These are phyloP conservation scores for Apeira syringaria DNA, from an alignment of 2,888 invertebrate genomes.

Conservation along the genomic window DNA sequence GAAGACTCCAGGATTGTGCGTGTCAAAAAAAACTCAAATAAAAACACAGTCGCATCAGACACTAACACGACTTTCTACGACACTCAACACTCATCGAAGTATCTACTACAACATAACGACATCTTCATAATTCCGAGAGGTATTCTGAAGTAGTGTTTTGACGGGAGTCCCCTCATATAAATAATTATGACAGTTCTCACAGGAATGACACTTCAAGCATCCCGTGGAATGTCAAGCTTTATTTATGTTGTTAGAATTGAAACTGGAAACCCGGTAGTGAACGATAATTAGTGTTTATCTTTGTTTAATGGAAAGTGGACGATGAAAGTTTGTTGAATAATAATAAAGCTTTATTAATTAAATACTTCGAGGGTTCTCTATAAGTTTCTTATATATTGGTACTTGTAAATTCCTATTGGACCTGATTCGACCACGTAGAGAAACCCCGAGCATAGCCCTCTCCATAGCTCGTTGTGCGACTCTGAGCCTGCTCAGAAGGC, in stretches of 20 bases:
- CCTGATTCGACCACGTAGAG: too few relatives aligned
- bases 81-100: slow-evolving; percentile 22
- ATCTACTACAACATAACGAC: slow-evolving; percentile 27
- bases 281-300: slow-evolving; percentile 3
- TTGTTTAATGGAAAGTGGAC: slow-evolving; percentile 6
- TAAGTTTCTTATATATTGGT: too few relatives aligned
- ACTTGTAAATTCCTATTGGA: too few relatives aligned
- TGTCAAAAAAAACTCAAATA: slow-evolving; percentile 9
- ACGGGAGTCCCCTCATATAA: slow-evolving; percentile 49
- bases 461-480: too few relatives aligned
- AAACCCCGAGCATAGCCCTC: too few relatives aligned
- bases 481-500: too few relatives aligned
- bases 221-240: slow-evolving; percentile 32
- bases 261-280: slow-evolving; percentile 10
- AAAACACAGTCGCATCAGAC: slow-evolving; percentile 12
- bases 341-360: too few relatives aligned
- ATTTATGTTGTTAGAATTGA: slow-evolving; percentile 21
- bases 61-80: slow-evolving; percentile 20
- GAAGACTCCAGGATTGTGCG: too few relatives aligned
- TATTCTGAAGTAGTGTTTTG: slow-evolving; percentile 32
- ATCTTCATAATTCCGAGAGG: slow-evolving; percentile 21
- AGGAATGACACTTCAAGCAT: slow-evolving; percentile 55
- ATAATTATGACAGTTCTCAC: slow-evolving; percentile 74
- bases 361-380: too few relatives aligned
- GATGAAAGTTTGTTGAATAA: not conserved